A percentile compares a stretch with the other conserved stretches of the same genome.
phyloP scores from a whole-genome alignment of 2,888 invertebrate species.

The Callimorpha dominula region DNA sequence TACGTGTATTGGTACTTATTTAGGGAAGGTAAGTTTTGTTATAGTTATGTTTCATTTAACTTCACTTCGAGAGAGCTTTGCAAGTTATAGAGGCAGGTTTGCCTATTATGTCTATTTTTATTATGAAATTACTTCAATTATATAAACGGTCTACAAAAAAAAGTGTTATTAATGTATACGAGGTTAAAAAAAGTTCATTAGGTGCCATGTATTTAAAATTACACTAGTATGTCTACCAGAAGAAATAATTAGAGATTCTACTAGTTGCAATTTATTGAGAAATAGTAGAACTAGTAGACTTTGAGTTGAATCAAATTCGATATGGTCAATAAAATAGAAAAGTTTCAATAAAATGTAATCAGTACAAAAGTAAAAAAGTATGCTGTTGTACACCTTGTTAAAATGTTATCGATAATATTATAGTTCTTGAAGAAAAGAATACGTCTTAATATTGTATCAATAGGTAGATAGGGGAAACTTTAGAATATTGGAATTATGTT shows the following conservation, averaged over 20 bases:
- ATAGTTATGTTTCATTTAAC: neutral
- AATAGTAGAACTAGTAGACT: neutral
- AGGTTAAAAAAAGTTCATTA: neutral
- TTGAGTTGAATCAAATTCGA: conserved; percentile 26
- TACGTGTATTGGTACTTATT: neutral
- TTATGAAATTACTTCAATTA: neutral
- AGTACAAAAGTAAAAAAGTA: neutral
- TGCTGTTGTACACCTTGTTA: too few relatives aligned
- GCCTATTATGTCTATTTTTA: conserved; percentile 17
- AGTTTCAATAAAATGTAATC: conserved; percentile 14
- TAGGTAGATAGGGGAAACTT: too few relatives aligned
- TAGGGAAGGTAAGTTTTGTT: neutral
- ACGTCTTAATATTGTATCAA: too few relatives aligned
- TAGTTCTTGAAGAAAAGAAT: too few relatives aligned
- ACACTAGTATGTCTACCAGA: too few relatives aligned
- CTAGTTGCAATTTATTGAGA: too few relatives aligned
- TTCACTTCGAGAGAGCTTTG: neutral
- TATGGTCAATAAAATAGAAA: conserved; percentile 11
- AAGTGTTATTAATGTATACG: neutral
- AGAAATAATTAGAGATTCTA: too few relatives aligned
- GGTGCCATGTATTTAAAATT: too few relatives aligned
- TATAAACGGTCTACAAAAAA: neutral
- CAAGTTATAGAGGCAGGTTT: neutral
- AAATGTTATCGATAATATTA: too few relatives aligned
- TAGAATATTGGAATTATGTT: too few relatives aligned